These are phyloP conservation scores for Parasteatoda tepidariorum DNA, from an alignment of 1,140 invertebrate species.

Conservation along the genomic window DNA sequence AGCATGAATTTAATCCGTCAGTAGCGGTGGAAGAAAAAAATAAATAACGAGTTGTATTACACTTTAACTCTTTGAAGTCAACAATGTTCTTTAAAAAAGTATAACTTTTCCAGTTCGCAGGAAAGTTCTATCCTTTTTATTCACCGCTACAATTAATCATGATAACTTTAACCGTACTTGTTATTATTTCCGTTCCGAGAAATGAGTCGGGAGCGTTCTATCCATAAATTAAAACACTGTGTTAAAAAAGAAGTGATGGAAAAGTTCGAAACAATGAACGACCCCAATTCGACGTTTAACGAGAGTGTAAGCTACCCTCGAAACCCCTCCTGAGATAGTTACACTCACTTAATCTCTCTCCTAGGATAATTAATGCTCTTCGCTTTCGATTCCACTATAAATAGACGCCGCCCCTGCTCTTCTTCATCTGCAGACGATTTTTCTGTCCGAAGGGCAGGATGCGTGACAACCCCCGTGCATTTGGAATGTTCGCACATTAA, in stretches of 20 bases:
- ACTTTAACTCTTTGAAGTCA: background rate
- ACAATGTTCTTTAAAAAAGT: background rate
- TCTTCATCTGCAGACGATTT: background rate
- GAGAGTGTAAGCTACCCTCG: background rate
- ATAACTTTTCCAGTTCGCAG: background rate
- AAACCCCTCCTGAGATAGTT: background rate
- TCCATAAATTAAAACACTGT: background rate
- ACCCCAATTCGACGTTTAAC: constrained; percentile 14
- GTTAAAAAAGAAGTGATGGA: background rate
- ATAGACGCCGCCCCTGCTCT: constrained; percentile 2
- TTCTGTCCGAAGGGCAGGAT: background rate
- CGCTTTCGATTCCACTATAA: constrained; percentile 3
- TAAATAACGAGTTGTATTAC: no score
- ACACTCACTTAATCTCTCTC: constrained; percentile 14
- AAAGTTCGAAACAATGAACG: background rate
- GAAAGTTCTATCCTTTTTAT: background rate
- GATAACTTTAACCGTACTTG: background rate
- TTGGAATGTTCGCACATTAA: constrained; percentile 5
- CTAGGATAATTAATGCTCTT: constrained; percentile 13
- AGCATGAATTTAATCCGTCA: no score
- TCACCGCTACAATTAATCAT: background rate
- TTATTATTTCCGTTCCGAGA: background rate
- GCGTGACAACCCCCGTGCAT: background rate
- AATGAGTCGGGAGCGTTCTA: background rate
- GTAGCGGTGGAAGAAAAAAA: no score